Evolutionary conservation across 2,113 vertebrate genomes (phyloP).

Genomic region (Gallinago paraguaiae): DNA sequence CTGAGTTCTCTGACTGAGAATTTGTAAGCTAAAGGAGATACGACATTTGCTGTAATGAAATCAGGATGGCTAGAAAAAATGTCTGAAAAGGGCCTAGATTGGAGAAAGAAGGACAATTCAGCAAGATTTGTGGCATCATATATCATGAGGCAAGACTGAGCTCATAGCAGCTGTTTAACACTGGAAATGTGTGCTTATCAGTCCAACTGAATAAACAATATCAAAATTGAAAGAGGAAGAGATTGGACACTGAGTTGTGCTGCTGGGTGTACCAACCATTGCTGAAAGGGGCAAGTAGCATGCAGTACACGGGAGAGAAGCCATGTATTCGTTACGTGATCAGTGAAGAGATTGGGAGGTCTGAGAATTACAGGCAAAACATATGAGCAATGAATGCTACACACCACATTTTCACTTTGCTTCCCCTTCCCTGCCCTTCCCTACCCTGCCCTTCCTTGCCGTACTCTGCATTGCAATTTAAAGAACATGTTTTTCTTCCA

Average conservation of each 20-base stretch:
- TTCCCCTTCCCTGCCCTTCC: background rate
- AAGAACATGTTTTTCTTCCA: background rate
- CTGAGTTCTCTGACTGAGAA: constrained; percentile 19
- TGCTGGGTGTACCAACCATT: background rate
- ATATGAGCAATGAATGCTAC: background rate
- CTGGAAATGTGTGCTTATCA: background rate
- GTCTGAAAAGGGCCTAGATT: background rate
- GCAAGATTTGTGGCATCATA: background rate
- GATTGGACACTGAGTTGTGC: background rate
- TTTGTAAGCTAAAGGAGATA: constrained; percentile 35
- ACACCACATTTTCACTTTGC: background rate
- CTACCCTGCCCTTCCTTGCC: accelerated
- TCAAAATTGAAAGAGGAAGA: background rate
- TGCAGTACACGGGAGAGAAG: background rate
- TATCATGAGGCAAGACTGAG: background rate
- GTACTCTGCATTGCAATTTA: background rate
- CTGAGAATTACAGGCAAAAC: background rate
- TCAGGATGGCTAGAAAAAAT: background rate
- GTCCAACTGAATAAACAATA: background rate
- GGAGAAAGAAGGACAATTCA: constrained; percentile 22
- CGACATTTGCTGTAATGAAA: constrained; percentile 61
- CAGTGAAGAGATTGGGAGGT: background rate
- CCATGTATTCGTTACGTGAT: background rate
- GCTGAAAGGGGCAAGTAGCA: background rate
- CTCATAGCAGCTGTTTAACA: background rate